phyloP scores from a whole-genome alignment of 53 echinoderm and acorn worm genomes.

The Echinometra lucunter region DNA sequence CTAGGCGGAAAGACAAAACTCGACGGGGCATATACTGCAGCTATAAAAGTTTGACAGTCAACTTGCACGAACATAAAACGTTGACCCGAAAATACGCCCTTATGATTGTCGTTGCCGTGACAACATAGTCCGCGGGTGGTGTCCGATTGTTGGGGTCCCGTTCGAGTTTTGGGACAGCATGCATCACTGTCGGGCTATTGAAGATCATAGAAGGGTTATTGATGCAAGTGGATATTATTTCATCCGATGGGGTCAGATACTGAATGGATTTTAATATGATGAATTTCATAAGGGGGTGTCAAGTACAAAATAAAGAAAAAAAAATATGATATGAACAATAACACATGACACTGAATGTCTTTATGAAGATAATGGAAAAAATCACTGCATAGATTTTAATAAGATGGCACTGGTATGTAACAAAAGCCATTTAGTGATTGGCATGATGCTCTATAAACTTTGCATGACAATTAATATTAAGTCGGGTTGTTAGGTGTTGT shows the following conservation, averaged over 20 bases:
- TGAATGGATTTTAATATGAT: not conserved
- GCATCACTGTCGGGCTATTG: no score
- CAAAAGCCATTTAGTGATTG: not conserved
- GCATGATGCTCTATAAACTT: not conserved
- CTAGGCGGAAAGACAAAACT: not conserved
- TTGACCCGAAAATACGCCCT: conserved; percentile 40
- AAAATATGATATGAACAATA: not conserved
- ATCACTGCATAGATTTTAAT: not conserved
- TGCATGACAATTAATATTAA: not conserved
- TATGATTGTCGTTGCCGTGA: conserved; percentile 49
- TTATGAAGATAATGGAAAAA: not conserved
- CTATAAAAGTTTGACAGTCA: not conserved
- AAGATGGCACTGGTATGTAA: not conserved
- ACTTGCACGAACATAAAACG: not conserved
- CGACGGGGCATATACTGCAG: not conserved
- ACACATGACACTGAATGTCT: not conserved
- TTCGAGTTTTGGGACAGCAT: conserved; percentile 15
- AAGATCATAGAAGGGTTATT: not conserved
- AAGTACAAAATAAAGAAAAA: not conserved
- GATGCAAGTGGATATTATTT: not conserved
- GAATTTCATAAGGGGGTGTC: not conserved
- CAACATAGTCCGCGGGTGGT: conserved; percentile 36
- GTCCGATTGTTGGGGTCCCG: conserved; percentile 36
- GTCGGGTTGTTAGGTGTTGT: no score
- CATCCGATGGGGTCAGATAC: not conserved